These are phyloP conservation scores for Notodromas monacha DNA, from an alignment of 2,888 invertebrate genomes.

Conservation along the genomic window DNA sequence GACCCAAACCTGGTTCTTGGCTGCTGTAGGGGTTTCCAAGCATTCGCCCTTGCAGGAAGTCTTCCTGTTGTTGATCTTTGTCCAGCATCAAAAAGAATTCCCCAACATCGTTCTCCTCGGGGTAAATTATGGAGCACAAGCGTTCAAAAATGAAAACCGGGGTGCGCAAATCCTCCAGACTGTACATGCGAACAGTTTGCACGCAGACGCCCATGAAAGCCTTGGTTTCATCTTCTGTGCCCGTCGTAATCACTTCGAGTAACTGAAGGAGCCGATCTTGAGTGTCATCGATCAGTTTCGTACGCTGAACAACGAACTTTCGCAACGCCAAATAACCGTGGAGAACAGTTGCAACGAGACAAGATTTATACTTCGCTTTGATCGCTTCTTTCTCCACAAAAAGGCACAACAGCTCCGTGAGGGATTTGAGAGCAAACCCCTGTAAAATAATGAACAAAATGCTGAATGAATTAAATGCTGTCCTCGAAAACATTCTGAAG, in stretches of 20 bases:
- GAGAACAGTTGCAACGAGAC: constrained; percentile 54
- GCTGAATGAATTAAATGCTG: neutral
- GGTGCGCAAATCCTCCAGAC: constrained; percentile 63
- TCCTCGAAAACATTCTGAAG: too few relatives aligned
- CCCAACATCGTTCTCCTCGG: constrained; percentile 80
- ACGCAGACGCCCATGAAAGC: constrained; percentile 92
- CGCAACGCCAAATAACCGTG: constrained; percentile 73
- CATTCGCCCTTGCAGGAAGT: constrained; percentile 89
- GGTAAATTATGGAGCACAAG: constrained; percentile 81
- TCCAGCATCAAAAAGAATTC: constrained; percentile 86
- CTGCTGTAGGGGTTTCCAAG: constrained; percentile 90
- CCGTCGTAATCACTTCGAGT: constrained; percentile 77
- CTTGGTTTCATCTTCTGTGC: constrained; percentile 75
- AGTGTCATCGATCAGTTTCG: constrained; percentile 75
- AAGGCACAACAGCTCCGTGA: constrained; percentile 52
- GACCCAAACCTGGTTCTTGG: constrained; percentile 68
- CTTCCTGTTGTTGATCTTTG: constrained; percentile 95
- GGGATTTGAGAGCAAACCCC: constrained; percentile 60
- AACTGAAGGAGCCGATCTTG: constrained; percentile 72
- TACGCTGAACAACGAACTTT: constrained; percentile 67
- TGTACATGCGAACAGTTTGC: constrained; percentile 58
- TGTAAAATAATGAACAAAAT: neutral
- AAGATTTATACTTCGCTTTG: constrained; percentile 56
- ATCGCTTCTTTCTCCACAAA: constrained; percentile 62
- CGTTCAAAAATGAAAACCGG: constrained; percentile 93